Percentiles rank a stretch among this genome's conserved stretches.
Evolutionary conservation across 2,888 invertebrate species (phyloP).

Genomic region (Phaonia tiefii): DNA sequence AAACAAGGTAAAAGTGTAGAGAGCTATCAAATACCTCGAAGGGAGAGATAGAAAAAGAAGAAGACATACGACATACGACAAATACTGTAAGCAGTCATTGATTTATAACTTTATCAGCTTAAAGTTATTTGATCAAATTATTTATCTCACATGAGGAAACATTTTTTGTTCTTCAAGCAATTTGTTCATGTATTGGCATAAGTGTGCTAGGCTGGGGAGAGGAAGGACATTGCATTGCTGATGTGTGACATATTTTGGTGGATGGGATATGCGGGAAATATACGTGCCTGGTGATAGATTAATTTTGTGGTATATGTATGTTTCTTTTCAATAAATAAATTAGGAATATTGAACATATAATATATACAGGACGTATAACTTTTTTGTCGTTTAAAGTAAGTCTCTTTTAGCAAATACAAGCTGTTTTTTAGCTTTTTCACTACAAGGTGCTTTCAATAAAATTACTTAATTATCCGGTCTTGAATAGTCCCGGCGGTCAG

Average conservation of each 20-base stretch:
- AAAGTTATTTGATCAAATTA: constrained; percentile 34
- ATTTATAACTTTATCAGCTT: constrained; percentile 37
- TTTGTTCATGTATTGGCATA: neutral
- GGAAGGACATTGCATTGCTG: neutral
- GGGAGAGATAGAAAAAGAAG: neutral
- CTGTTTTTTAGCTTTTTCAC: no score
- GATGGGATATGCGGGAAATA: neutral
- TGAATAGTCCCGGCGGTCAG: no score
- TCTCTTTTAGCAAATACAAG: no score
- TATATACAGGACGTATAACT: no score
- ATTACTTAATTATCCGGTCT: no score
- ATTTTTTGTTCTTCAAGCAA: neutral
- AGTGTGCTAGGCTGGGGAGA: neutral
- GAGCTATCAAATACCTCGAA: neutral
- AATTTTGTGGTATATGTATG: neutral
- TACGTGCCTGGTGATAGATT: neutral
- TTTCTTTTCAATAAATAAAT: no score
- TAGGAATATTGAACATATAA: no score
- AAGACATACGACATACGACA: neutral
- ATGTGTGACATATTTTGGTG: constrained; percentile 26
- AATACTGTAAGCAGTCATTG: constrained; percentile 34
- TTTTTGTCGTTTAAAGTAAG: no score
- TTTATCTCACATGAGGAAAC: constrained; percentile 4
- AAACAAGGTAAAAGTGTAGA: neutral
- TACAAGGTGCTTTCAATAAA: no score